Conservation (phyloP, 1,140 invertebrate genomes). For the Drosophila equinoxialis region DNA sequence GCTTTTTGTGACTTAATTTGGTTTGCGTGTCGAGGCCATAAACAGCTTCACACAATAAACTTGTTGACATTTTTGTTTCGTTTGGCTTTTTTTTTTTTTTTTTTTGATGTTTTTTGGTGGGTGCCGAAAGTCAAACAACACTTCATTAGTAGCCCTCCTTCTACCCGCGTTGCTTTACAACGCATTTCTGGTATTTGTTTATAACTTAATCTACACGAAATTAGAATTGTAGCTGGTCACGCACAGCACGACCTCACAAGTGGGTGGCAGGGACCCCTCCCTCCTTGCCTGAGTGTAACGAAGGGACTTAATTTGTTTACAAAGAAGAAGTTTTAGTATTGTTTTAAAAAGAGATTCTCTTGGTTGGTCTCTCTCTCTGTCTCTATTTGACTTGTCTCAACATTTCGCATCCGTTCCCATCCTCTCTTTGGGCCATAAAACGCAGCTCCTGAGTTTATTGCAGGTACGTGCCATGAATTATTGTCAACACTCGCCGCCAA, state of each 20-base stretch:
- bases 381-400: neutral
- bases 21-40: slow-evolving; percentile 66
- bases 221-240: slow-evolving; percentile 54
- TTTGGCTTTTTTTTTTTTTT: slow-evolving; percentile 20
- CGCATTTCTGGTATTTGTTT: slow-evolving; percentile 76
- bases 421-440: slow-evolving; percentile 35
- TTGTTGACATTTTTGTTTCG: slow-evolving; percentile 66
- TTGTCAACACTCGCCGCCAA: slow-evolving; percentile 66
- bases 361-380: neutral
- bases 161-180: neutral
- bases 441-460: slow-evolving; percentile 66
- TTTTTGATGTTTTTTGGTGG: neutral
- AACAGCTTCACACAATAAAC: slow-evolving; percentile 80
- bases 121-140: slow-evolving; percentile 62
- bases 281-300: no score
- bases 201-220: slow-evolving; percentile 71
- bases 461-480: slow-evolving; percentile 77
- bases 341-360: slow-evolving; percentile 12
- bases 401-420: neutral
- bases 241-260: slow-evolving; percentile 47
- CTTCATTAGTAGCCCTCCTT: slow-evolving; percentile 66
- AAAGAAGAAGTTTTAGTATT: slow-evolving; percentile 22
- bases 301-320: slow-evolving; percentile 16
- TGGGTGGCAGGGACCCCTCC: neutral
- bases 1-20: slow-evolving; percentile 76